Percentiles rank a stretch among this genome's conserved stretches.
phyloP scores from a whole-genome alignment of 2,113 vertebrate species.

The Notiomystis cincta region DNA sequence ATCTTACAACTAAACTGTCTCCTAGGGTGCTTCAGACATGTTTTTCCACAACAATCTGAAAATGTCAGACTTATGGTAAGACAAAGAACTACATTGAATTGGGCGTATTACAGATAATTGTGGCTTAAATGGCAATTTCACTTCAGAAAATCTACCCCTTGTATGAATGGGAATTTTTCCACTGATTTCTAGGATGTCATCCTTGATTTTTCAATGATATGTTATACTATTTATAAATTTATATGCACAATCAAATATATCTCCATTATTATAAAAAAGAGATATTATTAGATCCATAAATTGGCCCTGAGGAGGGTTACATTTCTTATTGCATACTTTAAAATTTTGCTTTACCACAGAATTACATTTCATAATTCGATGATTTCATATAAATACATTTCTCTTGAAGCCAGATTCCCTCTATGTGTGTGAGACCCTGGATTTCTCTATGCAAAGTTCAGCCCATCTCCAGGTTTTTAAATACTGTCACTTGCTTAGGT shows the following conservation, averaged over 20 bases:
- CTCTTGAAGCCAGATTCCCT: neutral
- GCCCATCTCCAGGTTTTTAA: neutral
- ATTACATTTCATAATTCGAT: slow-evolving; percentile 11
- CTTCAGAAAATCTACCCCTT: neutral
- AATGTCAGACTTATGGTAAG: neutral
- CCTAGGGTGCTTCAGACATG: fast-evolving
- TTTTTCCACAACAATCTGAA: neutral
- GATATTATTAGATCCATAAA: neutral
- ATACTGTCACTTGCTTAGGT: neutral
- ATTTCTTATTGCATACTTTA: neutral
- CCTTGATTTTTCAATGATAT: neutral
- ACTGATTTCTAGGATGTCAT: neutral
- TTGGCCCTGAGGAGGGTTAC: neutral
- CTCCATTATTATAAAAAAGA: slow-evolving; percentile 22
- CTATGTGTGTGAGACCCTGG: neutral
- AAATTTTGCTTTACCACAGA: slow-evolving; percentile 24
- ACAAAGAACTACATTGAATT: neutral
- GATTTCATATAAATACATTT: neutral
- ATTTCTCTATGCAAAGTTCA: neutral
- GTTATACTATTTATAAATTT: neutral
- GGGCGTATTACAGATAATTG: neutral
- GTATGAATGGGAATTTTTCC: neutral
- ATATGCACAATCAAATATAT: neutral
- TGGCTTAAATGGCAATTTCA: neutral
- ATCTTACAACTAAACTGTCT: neutral